Evolutionary conservation across 2,113 vertebrate genomes (phyloP).

Genomic region (Microcebus griseorufus): DNA sequence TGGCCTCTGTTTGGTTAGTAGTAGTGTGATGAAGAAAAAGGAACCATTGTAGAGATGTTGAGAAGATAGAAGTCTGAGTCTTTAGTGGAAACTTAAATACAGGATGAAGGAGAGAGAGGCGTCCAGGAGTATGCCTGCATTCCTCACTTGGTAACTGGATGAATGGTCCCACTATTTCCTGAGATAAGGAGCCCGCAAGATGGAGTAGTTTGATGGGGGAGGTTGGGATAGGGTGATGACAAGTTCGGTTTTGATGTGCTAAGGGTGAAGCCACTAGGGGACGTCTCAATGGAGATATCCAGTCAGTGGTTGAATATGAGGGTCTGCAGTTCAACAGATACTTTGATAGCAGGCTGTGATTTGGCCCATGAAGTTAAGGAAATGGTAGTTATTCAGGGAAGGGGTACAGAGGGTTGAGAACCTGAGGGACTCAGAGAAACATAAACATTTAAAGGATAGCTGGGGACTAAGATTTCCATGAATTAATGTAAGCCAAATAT

Average conservation of each 20-base stretch:
- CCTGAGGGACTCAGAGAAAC: neutral
- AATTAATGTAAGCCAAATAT: neutral
- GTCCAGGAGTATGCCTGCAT: rapidly evolving
- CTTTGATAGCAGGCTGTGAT: neutral
- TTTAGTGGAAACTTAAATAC: neutral
- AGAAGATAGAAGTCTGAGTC: neutral
- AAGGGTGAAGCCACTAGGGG: neutral
- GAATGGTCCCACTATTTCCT: neutral
- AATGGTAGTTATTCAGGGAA: neutral
- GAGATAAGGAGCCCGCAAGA: neutral
- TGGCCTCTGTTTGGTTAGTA: neutral
- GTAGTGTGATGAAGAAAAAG: neutral
- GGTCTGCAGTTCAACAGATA: neutral
- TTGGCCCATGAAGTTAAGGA: neutral
- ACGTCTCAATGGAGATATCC: neutral
- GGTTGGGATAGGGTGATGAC: no score
- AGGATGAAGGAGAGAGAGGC: neutral
- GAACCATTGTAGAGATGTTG: neutral
- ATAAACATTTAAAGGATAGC: neutral
- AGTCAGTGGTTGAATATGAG: neutral
- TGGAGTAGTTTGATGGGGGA: no score
- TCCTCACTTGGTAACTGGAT: neutral
- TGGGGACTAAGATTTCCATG: neutral
- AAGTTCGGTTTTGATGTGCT: neutral
- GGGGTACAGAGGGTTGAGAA: neutral